Evolutionary conservation across 92 coral and sea anemone genomes (phyloP).

Genomic region (Epizoanthus fatuus): DNA sequence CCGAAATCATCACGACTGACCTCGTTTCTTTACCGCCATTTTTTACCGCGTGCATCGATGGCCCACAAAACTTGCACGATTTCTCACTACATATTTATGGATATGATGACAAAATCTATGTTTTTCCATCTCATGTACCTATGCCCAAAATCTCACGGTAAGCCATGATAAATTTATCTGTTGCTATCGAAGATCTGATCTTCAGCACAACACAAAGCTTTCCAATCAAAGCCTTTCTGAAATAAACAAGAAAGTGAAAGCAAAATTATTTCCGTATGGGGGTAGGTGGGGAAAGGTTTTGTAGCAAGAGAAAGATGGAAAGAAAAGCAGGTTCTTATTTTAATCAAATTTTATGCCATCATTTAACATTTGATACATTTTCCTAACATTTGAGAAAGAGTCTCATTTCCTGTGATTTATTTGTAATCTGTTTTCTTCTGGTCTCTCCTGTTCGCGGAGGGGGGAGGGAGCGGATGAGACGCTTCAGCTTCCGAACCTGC

Average conservation of each 20-base stretch:
- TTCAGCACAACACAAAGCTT: constrained; percentile 23
- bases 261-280: background rate
- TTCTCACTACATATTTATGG: background rate
- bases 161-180: constrained; percentile 3
- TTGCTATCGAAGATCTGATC: constrained; percentile 38
- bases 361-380: no score
- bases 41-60: background rate
- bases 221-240: constrained; percentile 23
- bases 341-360: no score
- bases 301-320: no score
- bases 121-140: constrained; percentile 10
- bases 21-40: constrained; percentile 94
- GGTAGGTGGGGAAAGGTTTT: background rate
- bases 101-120: background rate
- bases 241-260: background rate
- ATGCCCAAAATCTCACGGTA: background rate
- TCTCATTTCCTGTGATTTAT: no score
- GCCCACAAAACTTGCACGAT: background rate
- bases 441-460: background rate
- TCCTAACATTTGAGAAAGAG: background rate
- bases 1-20: no score
- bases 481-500: constrained; percentile 8
- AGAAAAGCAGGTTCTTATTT: no score
- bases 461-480: background rate
- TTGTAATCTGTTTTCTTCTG: no score